Evolutionary conservation across 2,888 invertebrate species (phyloP).

Genomic region (Ophioninae sp.): DNA sequence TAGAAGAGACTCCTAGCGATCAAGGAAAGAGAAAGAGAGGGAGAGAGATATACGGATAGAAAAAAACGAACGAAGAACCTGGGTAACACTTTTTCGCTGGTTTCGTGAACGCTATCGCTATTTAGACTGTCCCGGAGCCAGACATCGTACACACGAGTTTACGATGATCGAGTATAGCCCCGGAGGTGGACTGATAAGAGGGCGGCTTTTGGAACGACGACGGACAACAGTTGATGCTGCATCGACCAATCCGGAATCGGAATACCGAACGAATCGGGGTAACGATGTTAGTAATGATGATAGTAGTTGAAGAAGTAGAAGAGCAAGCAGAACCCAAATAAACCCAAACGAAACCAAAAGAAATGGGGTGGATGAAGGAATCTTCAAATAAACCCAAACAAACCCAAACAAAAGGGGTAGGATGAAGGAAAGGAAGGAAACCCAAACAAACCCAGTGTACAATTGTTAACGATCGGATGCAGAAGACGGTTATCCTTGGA

Average conservation of each 20-base stretch:
- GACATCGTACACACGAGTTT: not conserved
- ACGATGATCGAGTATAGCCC: slow-evolving; percentile 22
- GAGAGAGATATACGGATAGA: not conserved
- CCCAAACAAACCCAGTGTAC: too few relatives aligned
- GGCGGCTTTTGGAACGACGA: slow-evolving; percentile 62
- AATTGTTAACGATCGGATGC: too few relatives aligned
- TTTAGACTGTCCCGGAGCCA: slow-evolving; percentile 22
- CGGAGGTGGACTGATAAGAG: slow-evolving; percentile 70
- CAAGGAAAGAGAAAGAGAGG: not conserved
- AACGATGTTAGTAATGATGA: not conserved
- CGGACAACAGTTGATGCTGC: slow-evolving; percentile 5
- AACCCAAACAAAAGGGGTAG: too few relatives aligned
- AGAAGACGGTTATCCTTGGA: too few relatives aligned
- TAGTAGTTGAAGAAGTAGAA: not conserved
- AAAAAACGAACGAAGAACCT: slow-evolving; percentile 14
- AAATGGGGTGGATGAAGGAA: too few relatives aligned
- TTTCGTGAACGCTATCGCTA: slow-evolving; percentile 26
- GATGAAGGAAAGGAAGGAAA: too few relatives aligned
- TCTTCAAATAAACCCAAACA: too few relatives aligned
- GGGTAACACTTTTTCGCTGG: slow-evolving; percentile 42
- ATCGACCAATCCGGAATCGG: slow-evolving; percentile 7
- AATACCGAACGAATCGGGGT: not conserved
- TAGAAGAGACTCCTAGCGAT: not conserved
- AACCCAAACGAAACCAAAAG: too few relatives aligned
- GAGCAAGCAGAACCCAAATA: too few relatives aligned